Base-by-base conservation (phyloP, 2,113 vertebrate genomes). In the Macaca nemestrina region DNA sequence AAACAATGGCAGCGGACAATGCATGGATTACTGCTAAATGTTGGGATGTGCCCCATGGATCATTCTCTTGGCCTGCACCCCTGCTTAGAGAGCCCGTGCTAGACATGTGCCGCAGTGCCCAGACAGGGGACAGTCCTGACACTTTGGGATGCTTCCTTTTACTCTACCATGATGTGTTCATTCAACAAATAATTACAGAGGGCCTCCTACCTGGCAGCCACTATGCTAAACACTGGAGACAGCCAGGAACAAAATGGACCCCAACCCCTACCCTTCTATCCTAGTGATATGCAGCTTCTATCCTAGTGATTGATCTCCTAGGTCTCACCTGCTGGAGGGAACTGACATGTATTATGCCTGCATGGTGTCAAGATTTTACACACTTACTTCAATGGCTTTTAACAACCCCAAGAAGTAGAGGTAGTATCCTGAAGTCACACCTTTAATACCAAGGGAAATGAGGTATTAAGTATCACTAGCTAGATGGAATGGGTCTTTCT, bases 41-140 rank as follows among this genome's bases (percentile, higher is more conserved):
- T 90, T 91, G 88, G 96, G 94, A 97, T 61, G 88, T 90, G 48
- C 96, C 96, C 86, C 90, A 55, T 93, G 94, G 95, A 96, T 98
- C 98, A 97, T 93, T 96, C 95, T 97, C 86, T 96, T 95, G 93
- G 97, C 72, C 0, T 0, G 40, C 6, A 4, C 23, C 55, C 78
- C 73, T 20, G 61, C 27, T 80, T 32, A 2, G 59, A 96, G 90
- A 95, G 72, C 94, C 94, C 50, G 17, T 3, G 73, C 94, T 14
- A 78, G 81, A 87, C 43, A 48, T 0, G 0, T 4, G 98, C 83
- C 95, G 86, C 1, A 0, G 94, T 92, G 88, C 80, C 88, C 72
- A 27, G 64, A n/a, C 94, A 92, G 68, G 59, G 95, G 81, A 91
- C n/a, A 92, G 84, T 79, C 88, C 97, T 70, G 73, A 80, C 80